Evolutionary conservation across 1,140 invertebrate species (phyloP).

Genomic region (Saccostrea echinata): DNA sequence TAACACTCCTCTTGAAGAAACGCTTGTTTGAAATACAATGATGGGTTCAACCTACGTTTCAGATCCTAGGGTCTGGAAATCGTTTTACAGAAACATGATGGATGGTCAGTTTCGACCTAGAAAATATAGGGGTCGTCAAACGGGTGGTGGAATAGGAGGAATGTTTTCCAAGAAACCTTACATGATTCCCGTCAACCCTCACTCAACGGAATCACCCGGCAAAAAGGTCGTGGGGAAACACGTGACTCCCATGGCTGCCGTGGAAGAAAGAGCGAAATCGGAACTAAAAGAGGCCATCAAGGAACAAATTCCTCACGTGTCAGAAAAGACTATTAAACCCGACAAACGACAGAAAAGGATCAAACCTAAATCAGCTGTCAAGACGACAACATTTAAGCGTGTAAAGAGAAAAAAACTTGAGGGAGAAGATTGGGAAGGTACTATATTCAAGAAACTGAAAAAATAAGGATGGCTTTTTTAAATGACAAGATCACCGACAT

Average conservation of each 20-base stretch:
- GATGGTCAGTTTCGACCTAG: conserved; percentile 25
- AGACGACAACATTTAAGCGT: background rate
- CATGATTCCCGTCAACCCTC: conserved; percentile 50
- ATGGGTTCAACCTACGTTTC: conserved; percentile 44
- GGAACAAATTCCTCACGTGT: conserved; percentile 31
- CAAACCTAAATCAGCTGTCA: conserved; percentile 24
- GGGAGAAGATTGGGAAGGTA: conserved; percentile 1
- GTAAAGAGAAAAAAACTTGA: background rate
- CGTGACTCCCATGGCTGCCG: conserved; percentile 44
- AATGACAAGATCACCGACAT: conserved; percentile 48
- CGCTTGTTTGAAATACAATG: conserved; percentile 36
- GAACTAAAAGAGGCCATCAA: conserved; percentile 42
- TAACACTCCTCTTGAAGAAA: conserved; percentile 31
- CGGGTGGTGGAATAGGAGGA: conserved; percentile 15
- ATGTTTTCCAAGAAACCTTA: conserved; percentile 44
- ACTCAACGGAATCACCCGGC: conserved; percentile 12
- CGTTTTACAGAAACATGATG: conserved; percentile 46
- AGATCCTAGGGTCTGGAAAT: conserved; percentile 46
- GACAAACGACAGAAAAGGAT: conserved; percentile 2
- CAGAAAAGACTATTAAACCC: conserved; percentile 20
- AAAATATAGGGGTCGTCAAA: conserved; percentile 31
- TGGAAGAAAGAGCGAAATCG: conserved; percentile 49
- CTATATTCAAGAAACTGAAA: conserved; percentile 13
- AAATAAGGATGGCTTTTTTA: conserved; percentile 40
- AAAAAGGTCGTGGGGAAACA: conserved; percentile 7